Percentiles rank a stretch among this genome's conserved stretches.
phyloP scores from a whole-genome alignment of 2,797 vertebrate species.

The Heliangelus exortis region DNA sequence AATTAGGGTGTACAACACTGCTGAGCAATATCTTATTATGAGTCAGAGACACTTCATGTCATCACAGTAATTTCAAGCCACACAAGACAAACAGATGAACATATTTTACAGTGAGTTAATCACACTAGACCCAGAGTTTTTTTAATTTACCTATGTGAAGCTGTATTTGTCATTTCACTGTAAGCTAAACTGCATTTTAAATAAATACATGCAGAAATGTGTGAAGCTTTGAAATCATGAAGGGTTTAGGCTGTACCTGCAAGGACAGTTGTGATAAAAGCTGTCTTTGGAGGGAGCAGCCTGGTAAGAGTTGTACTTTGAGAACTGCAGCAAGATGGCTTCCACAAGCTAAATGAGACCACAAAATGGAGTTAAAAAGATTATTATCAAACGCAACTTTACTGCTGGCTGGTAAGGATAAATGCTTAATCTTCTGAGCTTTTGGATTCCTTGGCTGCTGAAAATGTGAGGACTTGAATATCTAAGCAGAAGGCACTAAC shows the following conservation, averaged over 20 bases:
- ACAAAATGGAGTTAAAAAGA: not conserved
- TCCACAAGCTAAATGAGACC: not conserved
- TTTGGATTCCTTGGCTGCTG: not conserved
- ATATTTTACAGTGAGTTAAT: not conserved
- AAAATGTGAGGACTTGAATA: not conserved
- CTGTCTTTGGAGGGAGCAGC: not conserved
- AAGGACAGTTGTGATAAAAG: not conserved
- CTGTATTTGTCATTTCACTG: not conserved
- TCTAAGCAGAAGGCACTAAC: not conserved
- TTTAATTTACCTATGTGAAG: not conserved
- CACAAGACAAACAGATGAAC: not conserved
- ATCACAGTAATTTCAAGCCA: conserved; percentile 5
- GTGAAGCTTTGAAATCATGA: not conserved
- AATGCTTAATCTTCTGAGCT: not conserved
- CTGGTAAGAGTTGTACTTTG: not conserved
- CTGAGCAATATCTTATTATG: not conserved
- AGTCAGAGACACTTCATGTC: conserved; percentile 4
- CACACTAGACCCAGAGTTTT: not conserved
- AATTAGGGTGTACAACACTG: not conserved
- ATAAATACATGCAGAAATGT: not conserved
- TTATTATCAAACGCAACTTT: not conserved
- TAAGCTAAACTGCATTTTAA: not conserved
- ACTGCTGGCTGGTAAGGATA: not conserved
- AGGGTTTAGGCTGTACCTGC: not conserved
- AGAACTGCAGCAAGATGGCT: not conserved